These are phyloP conservation scores for Melanocharis versteri DNA, from an alignment of 2,113 vertebrate genomes.

Conservation along the genomic window DNA sequence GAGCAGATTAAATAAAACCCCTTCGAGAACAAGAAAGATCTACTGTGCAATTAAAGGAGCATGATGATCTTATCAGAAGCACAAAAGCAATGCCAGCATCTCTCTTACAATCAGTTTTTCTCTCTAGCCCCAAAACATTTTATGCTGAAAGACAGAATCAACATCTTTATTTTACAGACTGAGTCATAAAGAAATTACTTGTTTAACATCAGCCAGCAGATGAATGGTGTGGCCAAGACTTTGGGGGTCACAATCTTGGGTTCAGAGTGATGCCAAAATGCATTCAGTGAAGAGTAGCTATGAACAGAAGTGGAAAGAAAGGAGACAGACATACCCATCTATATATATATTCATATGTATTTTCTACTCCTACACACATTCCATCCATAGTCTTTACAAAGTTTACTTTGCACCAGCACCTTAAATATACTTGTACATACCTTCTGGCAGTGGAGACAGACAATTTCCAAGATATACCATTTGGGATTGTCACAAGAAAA, in stretches of 20 bases:
- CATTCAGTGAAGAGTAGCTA: neutral
- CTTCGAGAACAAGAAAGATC: neutral
- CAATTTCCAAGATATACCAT: neutral
- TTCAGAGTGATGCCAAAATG: neutral
- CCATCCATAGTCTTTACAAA: neutral
- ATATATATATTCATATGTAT: neutral
- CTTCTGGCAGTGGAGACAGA: neutral
- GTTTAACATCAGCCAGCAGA: neutral
- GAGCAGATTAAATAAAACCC: neutral
- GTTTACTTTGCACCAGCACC: neutral
- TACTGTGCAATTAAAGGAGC: neutral
- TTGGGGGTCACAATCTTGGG: neutral
- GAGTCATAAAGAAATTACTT: neutral
- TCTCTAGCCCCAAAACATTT: neutral
- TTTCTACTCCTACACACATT: neutral
- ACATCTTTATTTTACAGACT: neutral
- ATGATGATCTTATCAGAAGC: neutral
- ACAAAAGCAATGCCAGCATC: neutral
- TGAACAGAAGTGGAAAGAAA: neutral
- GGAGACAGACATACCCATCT: neutral
- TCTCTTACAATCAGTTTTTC: neutral
- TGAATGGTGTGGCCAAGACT: accelerated
- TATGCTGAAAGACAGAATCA: neutral
- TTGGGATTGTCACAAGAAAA: neutral
- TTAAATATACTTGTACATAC: neutral